Evolutionary conservation across 2,113 vertebrate species (phyloP).

Genomic region (Colistium nudipinnis): DNA sequence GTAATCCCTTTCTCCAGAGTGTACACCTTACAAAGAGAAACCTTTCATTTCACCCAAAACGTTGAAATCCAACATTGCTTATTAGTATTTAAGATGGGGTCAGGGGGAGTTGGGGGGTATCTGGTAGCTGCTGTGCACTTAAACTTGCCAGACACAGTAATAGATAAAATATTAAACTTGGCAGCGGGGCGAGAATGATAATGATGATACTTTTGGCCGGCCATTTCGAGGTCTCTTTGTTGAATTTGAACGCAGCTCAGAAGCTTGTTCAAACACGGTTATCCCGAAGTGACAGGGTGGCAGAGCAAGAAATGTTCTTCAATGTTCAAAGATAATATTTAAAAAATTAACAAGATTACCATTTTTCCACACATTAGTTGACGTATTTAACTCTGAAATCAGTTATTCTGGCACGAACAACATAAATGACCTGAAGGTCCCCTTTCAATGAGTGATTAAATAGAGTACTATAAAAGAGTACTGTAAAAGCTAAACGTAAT

Average conservation of each 20-base stretch:
- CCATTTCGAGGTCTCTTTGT: slow-evolving; percentile 60
- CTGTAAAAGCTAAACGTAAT: not conserved
- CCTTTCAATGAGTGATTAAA: slow-evolving; percentile 5
- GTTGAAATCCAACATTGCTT: slow-evolving; percentile 50
- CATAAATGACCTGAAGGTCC: slow-evolving; percentile 13
- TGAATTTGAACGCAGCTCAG: slow-evolving; percentile 70
- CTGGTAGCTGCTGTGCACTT: slow-evolving; percentile 64
- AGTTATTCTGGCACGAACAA: slow-evolving; percentile 12
- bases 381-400: slow-evolving; percentile 18
- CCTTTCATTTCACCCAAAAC: slow-evolving; percentile 43
- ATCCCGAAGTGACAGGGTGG: slow-evolving; percentile 51
- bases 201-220: slow-evolving; percentile 76
- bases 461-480: slow-evolving; percentile 2
- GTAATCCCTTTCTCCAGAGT: slow-evolving; percentile 19
- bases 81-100: slow-evolving; percentile 58
- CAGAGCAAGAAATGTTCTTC: slow-evolving; percentile 26
- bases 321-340: slow-evolving; percentile 52
- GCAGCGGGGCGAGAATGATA: slow-evolving; percentile 60
- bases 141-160: slow-evolving; percentile 67
- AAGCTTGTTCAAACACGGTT: slow-evolving; percentile 58
- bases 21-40: slow-evolving; percentile 38
- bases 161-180: slow-evolving; percentile 73
- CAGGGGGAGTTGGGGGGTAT: slow-evolving; percentile 46
- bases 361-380: slow-evolving; percentile 32
- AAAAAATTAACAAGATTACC: slow-evolving; percentile 46